These are phyloP conservation scores for Pecten maximus DNA, from an alignment of 2,888 invertebrate species.

Conservation along the genomic window DNA sequence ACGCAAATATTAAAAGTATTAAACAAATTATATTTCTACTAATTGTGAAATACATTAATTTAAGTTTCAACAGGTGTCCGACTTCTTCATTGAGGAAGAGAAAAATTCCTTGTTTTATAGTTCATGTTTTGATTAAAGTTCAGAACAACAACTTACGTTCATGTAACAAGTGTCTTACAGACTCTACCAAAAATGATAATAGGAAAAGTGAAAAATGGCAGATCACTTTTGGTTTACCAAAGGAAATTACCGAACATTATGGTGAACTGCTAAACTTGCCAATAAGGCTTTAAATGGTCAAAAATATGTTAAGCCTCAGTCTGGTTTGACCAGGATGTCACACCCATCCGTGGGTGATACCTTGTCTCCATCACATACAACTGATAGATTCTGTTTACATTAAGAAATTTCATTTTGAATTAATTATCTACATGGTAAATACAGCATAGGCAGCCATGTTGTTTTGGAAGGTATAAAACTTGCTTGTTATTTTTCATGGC, in stretches of 20 bases:
- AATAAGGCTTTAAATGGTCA: background rate
- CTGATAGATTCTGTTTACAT: background rate
- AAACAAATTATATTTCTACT: too few relatives aligned
- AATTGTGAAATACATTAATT: too few relatives aligned
- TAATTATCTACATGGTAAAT: background rate
- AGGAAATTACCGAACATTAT: background rate
- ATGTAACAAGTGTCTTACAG: too few relatives aligned
- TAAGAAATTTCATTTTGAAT: background rate
- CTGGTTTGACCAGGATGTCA: background rate
- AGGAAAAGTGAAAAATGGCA: background rate
- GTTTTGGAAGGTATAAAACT: background rate
- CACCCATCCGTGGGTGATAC: background rate
- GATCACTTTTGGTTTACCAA: background rate
- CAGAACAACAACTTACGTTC: too few relatives aligned
- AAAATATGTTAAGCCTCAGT: background rate
- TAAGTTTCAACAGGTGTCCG: too few relatives aligned
- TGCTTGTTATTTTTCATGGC: slow-evolving; percentile 27
- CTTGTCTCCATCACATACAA: background rate
- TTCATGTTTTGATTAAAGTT: too few relatives aligned
- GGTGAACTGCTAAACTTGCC: background rate
- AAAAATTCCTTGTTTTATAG: too few relatives aligned
- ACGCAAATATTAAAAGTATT: background rate
- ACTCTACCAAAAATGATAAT: too few relatives aligned
- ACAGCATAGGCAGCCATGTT: background rate
- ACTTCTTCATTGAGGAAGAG: too few relatives aligned